phyloP scores from a whole-genome alignment of 2,113 vertebrate species.

The Sander lucioperca region DNA sequence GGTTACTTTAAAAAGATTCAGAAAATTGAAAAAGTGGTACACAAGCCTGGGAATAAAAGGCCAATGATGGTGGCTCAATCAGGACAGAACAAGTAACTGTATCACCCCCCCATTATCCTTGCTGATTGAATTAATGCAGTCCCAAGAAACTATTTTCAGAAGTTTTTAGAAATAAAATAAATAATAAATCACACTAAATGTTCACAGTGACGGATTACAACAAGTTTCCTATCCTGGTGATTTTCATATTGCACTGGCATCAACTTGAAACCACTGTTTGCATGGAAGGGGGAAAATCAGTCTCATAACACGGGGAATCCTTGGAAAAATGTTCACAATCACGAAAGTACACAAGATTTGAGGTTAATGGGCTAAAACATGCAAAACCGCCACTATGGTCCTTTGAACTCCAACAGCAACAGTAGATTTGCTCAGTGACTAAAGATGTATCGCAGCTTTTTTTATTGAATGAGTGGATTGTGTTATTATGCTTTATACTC shows the following conservation, averaged over 20 bases:
- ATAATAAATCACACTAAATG: neutral
- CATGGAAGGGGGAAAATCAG: neutral
- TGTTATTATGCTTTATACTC: neutral
- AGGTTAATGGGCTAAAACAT: constrained; percentile 12
- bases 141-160: no score
- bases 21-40: neutral
- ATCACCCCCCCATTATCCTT: no score
- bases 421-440: neutral
- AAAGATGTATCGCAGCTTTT: neutral
- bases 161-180: neutral
- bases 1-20: neutral
- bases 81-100: no score
- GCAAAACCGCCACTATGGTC: neutral
- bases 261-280: neutral
- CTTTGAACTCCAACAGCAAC: neutral
- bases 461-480: no score
- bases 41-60: neutral
- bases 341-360: neutral
- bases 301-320: neutral
- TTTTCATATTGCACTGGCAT: neutral
- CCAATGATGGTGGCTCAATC: no score
- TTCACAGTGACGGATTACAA: neutral
- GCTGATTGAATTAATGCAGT: no score
- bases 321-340: neutral
- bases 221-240: neutral